Evolutionary conservation across 2,797 vertebrate genomes (phyloP), one percentile per base, ranked within the genome.

Genomic region (Enteromius fasciolatus): DNA sequence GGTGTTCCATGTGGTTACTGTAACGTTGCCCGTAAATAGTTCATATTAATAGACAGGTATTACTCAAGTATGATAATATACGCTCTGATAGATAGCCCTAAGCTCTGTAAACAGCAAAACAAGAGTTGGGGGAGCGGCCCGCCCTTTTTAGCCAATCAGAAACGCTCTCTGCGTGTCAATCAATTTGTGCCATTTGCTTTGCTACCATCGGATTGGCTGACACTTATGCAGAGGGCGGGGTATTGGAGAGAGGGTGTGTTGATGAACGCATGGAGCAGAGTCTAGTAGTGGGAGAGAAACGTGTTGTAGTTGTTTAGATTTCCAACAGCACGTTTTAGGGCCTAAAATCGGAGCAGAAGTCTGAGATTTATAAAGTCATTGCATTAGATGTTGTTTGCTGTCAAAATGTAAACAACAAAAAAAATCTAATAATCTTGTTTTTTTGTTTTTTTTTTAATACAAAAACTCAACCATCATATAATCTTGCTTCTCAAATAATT

Each of bases 121-220:
- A 54, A 61, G 5, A 61, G 17, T 77, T 69, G 50, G 64, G 74
- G 81, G 73, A 83, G 74, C 50, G 81, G 50, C 50, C 73, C 73
- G 73, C 81, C 25, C 48, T 76, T 82, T 83, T 48, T 70, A 77
- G 5, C 81, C 81, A 83, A 83, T 83, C 64, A 46, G 28, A 61
- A 61, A 61, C 20, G 4, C 7, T 2, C 39, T 69, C 14, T 36
- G 25, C 11, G 9, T 61, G 39, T 83, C 81, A 70, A 31, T 76
- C 63, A 76, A 33, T 11, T n/a, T 44, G 3, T 66, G 18, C 39
- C 0, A 9, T 25, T 1, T 2, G 5, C 1, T 39, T 82, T 54
- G 4, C 41, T n/a, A 18, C 17, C 9, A 1, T 61, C 0, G 4
- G 63, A 52, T 83, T 83, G 74, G 81, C 52, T 77, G 50, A 46